phyloP scores from a whole-genome alignment of 2,888 invertebrate species.

The Bellardia pandia region DNA sequence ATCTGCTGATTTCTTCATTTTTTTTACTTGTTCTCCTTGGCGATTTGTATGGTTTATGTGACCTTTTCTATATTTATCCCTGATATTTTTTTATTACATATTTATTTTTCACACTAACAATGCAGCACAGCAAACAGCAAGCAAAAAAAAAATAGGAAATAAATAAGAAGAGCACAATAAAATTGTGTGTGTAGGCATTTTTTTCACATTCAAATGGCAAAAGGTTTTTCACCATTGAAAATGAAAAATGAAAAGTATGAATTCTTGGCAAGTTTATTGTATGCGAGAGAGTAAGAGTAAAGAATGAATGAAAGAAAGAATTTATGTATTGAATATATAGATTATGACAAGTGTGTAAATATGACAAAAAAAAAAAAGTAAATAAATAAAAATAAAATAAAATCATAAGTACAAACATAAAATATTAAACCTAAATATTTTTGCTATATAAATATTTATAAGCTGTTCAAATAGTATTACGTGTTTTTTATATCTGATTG shows the following conservation, averaged over 20 bases:
- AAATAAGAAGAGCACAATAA: conserved; percentile 32
- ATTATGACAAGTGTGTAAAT: conserved; percentile 51
- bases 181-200: conserved; percentile 62
- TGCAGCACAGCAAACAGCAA: background rate
- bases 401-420: conserved; percentile 38
- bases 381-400: background rate
- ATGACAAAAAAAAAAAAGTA: background rate
- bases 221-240: conserved; percentile 39
- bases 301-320: conserved; percentile 48
- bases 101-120: conserved; percentile 30
- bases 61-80: conserved; percentile 62
- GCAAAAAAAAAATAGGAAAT: conserved; percentile 13
- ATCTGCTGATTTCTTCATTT: conserved; percentile 3
- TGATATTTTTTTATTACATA: conserved; percentile 34
- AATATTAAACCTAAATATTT: conserved; percentile 21
- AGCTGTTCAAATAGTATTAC: too few relatives aligned
- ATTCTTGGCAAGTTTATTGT: conserved; percentile 61
- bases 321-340: conserved; percentile 54
- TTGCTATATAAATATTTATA: conserved; percentile 17
- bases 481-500: too few relatives aligned
- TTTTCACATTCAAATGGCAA: conserved; percentile 49
- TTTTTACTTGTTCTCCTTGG: conserved; percentile 23
- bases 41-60: conserved; percentile 45
- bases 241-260: conserved; percentile 36
- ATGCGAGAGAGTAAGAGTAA: background rate